A percentile compares a stretch with the other conserved stretches of the same genome.
These are phyloP conservation scores for Limnodromus scolopaceus DNA, from an alignment of 2,797 vertebrate species.

Conservation along the genomic window DNA sequence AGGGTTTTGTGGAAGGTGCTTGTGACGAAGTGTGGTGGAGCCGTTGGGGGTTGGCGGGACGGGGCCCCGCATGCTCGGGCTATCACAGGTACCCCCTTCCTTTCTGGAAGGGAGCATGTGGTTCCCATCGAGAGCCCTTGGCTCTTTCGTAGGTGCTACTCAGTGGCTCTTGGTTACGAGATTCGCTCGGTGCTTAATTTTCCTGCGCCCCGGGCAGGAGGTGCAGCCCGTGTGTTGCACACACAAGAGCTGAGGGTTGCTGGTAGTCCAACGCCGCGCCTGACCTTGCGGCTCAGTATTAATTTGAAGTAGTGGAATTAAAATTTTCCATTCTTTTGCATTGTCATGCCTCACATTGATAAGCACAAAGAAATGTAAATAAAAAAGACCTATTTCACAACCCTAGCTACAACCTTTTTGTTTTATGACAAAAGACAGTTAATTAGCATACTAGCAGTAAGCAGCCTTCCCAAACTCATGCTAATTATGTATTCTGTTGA, in stretches of 20 bases:
- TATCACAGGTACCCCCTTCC: background rate
- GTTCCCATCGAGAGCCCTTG: background rate
- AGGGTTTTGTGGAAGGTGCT: background rate
- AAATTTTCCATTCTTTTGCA: slow-evolving; percentile 80
- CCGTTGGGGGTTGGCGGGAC: background rate
- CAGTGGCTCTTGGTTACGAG: background rate
- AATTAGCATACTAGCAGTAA: slow-evolving; percentile 88
- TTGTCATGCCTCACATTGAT: slow-evolving; percentile 79
- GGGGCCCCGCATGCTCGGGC: background rate
- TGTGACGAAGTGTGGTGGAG: background rate
- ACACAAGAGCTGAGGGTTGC: background rate
- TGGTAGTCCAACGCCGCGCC: background rate
- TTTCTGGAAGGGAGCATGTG: background rate
- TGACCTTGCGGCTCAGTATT: slow-evolving; percentile 71
- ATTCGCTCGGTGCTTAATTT: background rate
- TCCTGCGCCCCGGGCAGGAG: background rate
- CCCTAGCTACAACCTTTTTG: slow-evolving; percentile 79
- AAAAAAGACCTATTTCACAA: slow-evolving; percentile 83
- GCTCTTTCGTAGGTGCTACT: background rate
- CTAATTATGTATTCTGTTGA: slow-evolving; percentile 91
- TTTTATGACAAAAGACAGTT: slow-evolving; percentile 88
- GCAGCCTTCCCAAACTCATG: slow-evolving; percentile 85
- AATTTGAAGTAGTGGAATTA: slow-evolving; percentile 73
- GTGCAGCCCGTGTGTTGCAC: fast-evolving
- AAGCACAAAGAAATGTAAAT: slow-evolving; percentile 84